Evolutionary conservation across 2,888 invertebrate genomes (phyloP).

Genomic region (Hipparchia sbordonii): DNA sequence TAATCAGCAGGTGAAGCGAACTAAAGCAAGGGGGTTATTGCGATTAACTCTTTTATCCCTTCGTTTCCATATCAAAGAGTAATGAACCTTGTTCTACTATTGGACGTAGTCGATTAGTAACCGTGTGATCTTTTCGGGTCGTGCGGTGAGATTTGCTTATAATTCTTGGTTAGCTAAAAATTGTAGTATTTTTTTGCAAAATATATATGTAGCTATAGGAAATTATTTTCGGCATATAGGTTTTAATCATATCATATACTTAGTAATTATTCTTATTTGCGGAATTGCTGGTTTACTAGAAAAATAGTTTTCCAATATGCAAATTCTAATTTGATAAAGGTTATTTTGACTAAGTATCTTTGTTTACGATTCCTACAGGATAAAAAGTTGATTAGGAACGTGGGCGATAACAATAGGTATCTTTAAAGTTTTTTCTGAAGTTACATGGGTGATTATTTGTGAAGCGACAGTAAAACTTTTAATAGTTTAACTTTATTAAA

Average conservation of each 20-base stretch:
- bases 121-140: constrained; percentile 68
- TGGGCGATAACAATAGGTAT: background rate
- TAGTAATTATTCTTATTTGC: constrained; percentile 1
- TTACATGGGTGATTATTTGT: background rate
- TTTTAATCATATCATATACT: background rate
- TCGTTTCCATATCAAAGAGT: constrained; percentile 82
- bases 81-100: constrained; percentile 80
- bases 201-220: background rate
- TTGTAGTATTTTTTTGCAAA: background rate
- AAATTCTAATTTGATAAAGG: constrained; percentile 22
- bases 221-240: background rate
- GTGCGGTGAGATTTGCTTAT: constrained; percentile 26
- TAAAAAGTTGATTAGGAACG: constrained; percentile 25
- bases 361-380: constrained; percentile 40
- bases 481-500: constrained; percentile 47
- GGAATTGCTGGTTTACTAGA: background rate
- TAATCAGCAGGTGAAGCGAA: constrained; percentile 83
- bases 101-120: constrained; percentile 72
- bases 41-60: constrained; percentile 83
- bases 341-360: background rate
- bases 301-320: constrained; percentile 33
- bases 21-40: constrained; percentile 80
- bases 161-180: background rate
- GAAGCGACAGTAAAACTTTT: background rate
- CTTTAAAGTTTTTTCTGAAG: constrained; percentile 1